Evolutionary conservation across 2,113 vertebrate species (phyloP).

Genomic region (Acrocephalus arundinaceus): DNA sequence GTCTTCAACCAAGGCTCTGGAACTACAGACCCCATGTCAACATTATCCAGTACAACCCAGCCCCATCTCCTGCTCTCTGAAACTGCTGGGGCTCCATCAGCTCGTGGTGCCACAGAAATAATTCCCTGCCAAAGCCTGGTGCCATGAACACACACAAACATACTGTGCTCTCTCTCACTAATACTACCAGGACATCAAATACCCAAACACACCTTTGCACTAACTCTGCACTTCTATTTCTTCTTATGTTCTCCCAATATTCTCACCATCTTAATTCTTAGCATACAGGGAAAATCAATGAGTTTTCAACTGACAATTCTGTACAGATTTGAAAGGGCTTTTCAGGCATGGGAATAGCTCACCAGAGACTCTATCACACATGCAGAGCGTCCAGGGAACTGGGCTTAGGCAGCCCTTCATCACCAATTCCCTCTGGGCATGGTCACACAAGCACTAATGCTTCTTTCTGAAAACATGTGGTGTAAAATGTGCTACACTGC

Average conservation of each 20-base stretch:
- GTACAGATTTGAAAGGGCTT: background rate
- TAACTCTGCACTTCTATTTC: background rate
- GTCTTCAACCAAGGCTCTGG: background rate
- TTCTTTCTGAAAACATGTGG: background rate
- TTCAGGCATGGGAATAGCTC: background rate
- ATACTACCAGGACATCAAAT: background rate
- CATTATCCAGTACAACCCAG: background rate
- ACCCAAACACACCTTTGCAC: background rate
- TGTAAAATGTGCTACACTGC: background rate
- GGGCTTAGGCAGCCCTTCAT: background rate
- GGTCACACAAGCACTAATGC: background rate
- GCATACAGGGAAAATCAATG: background rate
- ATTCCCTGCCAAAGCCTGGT: background rate
- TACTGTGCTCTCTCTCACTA: background rate
- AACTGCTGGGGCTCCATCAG: background rate
- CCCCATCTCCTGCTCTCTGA: accelerated
- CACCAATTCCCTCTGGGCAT: background rate
- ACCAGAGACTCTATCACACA: background rate
- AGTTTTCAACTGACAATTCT: background rate
- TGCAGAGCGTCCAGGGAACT: background rate
- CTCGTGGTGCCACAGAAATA: background rate
- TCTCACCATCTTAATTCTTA: background rate
- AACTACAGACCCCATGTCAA: background rate
- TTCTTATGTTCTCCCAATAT: background rate
- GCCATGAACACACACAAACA: background rate